phyloP scores from a whole-genome alignment of 1,140 invertebrate genomes.

The Lordiphosa collinella region DNA sequence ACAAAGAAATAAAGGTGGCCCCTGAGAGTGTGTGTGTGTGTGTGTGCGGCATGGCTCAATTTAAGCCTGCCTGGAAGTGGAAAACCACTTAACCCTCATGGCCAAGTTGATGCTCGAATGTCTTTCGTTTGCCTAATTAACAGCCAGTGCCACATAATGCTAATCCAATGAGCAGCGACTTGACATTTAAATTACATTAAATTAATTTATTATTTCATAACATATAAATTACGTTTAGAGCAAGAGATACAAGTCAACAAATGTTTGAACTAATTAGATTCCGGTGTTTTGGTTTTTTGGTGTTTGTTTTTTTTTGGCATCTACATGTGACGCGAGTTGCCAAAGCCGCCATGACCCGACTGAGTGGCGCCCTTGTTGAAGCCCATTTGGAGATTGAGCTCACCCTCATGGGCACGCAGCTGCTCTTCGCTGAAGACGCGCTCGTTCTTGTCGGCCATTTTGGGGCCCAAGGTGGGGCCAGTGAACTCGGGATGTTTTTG shows the following conservation, averaged over 20 bases:
- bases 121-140: slow-evolving; percentile 54
- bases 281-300: slow-evolving; percentile 22
- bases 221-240: slow-evolving; percentile 76
- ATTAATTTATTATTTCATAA: slow-evolving; percentile 76
- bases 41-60: slow-evolving; percentile 31
- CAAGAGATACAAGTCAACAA: slow-evolving; percentile 51
- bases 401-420: slow-evolving; percentile 92
- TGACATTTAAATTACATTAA: slow-evolving; percentile 73
- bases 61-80: not conserved
- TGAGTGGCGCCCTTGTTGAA: slow-evolving; percentile 96
- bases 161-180: slow-evolving; percentile 42
- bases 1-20: slow-evolving; percentile 40
- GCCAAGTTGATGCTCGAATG: slow-evolving; percentile 29
- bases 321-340: slow-evolving; percentile 97
- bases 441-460: slow-evolving; percentile 97
- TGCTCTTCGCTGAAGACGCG: slow-evolving; percentile 97
- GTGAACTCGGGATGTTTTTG: slow-evolving; percentile 96
- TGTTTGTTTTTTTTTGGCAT: slow-evolving; percentile 25
- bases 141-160: slow-evolving; percentile 51
- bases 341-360: slow-evolving; percentile 92
- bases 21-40: slow-evolving; percentile 14
- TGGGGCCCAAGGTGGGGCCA: slow-evolving; percentile 93
- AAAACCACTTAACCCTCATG: slow-evolving; percentile 54
- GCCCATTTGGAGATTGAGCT: slow-evolving; percentile 97
- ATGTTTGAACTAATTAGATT: slow-evolving; percentile 64